phyloP scores from a whole-genome alignment of 1,140 invertebrate genomes.

The Catajapyx aquilonaris region DNA sequence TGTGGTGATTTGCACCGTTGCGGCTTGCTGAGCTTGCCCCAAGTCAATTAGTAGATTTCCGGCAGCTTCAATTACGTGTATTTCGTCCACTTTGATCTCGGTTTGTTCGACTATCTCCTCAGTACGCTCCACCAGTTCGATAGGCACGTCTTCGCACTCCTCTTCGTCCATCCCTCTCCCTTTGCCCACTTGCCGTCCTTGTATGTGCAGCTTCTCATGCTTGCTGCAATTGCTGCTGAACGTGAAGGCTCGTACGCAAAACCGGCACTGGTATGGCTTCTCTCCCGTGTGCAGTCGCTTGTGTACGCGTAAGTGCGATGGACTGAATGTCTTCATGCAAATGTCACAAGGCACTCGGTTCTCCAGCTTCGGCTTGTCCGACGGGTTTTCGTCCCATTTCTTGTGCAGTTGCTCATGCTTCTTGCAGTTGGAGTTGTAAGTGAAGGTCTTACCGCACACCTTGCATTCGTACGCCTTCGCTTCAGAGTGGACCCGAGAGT shows the following conservation, averaged over 20 bases:
- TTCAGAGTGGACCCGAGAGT: conserved; percentile 7
- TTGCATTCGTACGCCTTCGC: conserved; percentile 21
- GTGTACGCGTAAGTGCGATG: not conserved
- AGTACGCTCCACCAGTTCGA: too few species aligned
- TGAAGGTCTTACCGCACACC: conserved; percentile 25
- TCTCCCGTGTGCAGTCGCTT: conserved; percentile 3
- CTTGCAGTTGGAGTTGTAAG: conserved; percentile 1
- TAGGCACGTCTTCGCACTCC: too few species aligned
- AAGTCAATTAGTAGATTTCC: too few species aligned
- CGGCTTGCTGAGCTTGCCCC: too few species aligned
- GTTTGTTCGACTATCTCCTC: too few species aligned
- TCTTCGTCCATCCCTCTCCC: not conserved
- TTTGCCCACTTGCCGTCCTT: not conserved
- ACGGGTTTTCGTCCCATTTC: conserved; percentile 5
- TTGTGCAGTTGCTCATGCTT: conserved; percentile 2
- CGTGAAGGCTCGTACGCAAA: not conserved
- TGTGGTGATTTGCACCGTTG: too few species aligned
- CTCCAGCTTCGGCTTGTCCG: not conserved
- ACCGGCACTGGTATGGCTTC: conserved; percentile 5
- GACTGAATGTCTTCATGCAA: not conserved
- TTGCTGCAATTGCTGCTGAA: not conserved
- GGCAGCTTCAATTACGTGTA: too few species aligned
- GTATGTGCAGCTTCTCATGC: not conserved
- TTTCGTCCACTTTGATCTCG: too few species aligned
- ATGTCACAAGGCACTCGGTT: not conserved